A percentile compares a stretch with the other conserved stretches of the same genome.
Evolutionary conservation across 37 sponge, comb jelly and placozoan species (phyloP).

Genomic region (Oscarella lobularis): DNA sequence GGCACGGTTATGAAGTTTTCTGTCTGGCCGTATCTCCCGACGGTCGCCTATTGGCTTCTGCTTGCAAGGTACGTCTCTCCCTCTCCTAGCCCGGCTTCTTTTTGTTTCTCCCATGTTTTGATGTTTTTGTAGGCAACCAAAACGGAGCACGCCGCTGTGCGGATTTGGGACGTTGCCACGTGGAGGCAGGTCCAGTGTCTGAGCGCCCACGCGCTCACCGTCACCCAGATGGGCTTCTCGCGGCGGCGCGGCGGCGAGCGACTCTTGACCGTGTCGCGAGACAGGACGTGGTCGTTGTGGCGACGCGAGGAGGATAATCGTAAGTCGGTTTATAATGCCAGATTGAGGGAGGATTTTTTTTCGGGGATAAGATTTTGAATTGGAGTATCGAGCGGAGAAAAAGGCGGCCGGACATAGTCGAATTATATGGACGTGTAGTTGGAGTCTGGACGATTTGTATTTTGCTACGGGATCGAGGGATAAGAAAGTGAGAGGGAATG

Average conservation of each 20-base stretch:
- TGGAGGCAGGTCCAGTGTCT: slow-evolving; percentile 60
- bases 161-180: slow-evolving; percentile 43
- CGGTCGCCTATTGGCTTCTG: slow-evolving; percentile 65
- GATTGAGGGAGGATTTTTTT: not conserved
- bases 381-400: slow-evolving; percentile 24
- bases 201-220: slow-evolving; percentile 61
- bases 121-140: slow-evolving; percentile 53
- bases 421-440: slow-evolving; percentile 80
- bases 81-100: too few relatives aligned
- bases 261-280: slow-evolving; percentile 74
- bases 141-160: slow-evolving; percentile 64
- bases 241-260: slow-evolving; percentile 21
- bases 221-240: slow-evolving; percentile 82
- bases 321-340: not conserved
- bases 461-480: slow-evolving; percentile 84
- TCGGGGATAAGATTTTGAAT: not conserved
- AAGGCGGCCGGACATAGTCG: slow-evolving; percentile 30
- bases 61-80: slow-evolving; percentile 78
- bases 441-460: slow-evolving; percentile 70
- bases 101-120: not conserved
- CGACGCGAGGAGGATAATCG: slow-evolving; percentile 16
- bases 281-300: slow-evolving; percentile 87
- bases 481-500: slow-evolving; percentile 41
- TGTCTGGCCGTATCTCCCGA: slow-evolving; percentile 36
- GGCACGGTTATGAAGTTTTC: slow-evolving; percentile 80